These are phyloP conservation scores for Melieria picta DNA, from an alignment of 2,888 invertebrate genomes.

Conservation along the genomic window DNA sequence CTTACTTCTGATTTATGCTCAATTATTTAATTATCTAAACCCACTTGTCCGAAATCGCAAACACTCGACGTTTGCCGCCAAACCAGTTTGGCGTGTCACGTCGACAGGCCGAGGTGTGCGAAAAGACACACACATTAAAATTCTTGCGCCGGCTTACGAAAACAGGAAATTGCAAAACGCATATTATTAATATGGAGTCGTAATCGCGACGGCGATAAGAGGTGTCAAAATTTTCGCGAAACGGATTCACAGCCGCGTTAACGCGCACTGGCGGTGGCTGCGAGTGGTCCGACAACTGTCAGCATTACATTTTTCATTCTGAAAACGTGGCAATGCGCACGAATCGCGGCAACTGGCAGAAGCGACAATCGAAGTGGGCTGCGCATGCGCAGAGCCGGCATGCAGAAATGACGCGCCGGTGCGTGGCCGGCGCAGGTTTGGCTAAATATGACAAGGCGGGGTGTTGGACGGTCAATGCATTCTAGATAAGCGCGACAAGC, in stretches of 20 bases:
- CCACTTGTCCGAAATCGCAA: too few species aligned
- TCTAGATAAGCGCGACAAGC: too few species aligned
- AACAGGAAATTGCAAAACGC: background rate
- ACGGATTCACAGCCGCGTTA: background rate
- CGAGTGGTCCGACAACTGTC: background rate
- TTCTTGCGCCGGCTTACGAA: background rate
- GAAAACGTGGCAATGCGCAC: background rate
- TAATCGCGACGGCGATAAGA: conserved; percentile 1
- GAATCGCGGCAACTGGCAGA: background rate
- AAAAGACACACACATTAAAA: background rate
- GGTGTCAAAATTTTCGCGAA: background rate
- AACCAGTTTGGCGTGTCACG: background rate
- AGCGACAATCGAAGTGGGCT: background rate
- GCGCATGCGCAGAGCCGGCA: background rate
- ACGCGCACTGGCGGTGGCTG: background rate
- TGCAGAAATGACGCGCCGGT: too few species aligned
- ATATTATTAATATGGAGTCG: background rate
- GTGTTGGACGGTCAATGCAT: too few species aligned
- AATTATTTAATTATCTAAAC: too few species aligned
- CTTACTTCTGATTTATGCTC: too few species aligned
- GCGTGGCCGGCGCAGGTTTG: too few species aligned
- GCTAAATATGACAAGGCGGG: too few species aligned
- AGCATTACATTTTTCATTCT: background rate
- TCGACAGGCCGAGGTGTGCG: background rate
- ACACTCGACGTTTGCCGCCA: background rate